Evolutionary conservation across 2,113 vertebrate genomes (phyloP).

Genomic region (Psammodynastes pulverulentus): DNA sequence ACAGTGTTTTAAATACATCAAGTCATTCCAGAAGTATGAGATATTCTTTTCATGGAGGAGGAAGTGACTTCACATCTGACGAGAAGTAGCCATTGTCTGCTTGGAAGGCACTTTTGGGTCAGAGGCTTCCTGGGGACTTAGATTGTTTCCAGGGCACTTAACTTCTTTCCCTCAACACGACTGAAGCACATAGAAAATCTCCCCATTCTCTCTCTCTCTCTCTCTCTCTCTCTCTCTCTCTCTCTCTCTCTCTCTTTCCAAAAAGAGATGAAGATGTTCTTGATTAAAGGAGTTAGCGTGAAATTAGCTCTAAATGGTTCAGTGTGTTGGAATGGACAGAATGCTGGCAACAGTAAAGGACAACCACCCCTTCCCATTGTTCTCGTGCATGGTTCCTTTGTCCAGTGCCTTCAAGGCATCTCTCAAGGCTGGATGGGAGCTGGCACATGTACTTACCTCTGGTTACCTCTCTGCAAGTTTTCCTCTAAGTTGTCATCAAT

Average conservation of each 20-base stretch:
- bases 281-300: slow-evolving; percentile 36
- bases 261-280: slow-evolving; percentile 29
- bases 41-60: not conserved
- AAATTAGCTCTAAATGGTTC: slow-evolving; percentile 44
- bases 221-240: slow-evolving; percentile 9
- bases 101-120: not conserved
- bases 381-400: not conserved
- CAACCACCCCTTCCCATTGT: not conserved
- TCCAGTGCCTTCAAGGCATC: not conserved
- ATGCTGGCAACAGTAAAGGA: not conserved
- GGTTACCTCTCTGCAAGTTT: not conserved
- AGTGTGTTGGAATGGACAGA: not conserved
- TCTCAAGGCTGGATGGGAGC: not conserved
- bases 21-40: accelerated
- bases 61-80: not conserved
- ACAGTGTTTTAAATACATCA: not conserved
- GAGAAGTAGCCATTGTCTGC: not conserved
- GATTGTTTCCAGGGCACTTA: slow-evolving; percentile 23
- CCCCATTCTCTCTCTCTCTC: not conserved
- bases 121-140: not conserved
- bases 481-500: not conserved
- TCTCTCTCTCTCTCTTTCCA: slow-evolving; percentile 2
- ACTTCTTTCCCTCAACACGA: not conserved
- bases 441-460: not conserved
- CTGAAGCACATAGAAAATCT: not conserved